Base-by-base conservation (phyloP, 2,797 vertebrate genomes). In the Chelon labrosus region DNA sequence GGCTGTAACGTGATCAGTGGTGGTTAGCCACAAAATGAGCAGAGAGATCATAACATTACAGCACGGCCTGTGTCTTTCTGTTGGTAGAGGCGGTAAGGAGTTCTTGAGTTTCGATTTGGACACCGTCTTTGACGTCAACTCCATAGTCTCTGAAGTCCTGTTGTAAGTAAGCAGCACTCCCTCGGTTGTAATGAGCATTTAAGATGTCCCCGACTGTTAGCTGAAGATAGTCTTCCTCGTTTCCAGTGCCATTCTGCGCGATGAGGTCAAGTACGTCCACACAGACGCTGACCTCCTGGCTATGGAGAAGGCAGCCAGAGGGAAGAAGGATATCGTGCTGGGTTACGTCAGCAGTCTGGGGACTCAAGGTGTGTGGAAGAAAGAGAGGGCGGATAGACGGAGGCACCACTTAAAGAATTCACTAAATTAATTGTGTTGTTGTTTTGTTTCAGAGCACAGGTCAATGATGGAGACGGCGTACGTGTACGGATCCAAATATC, bases 381-480 rank as follows among this genome's bases (percentile, higher is more conserved):
- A 7, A 3, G 47, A 20, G 46, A 19, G 46, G 46, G 19, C 10
- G 46, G 46, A 7, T 17, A 47, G 46, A 10, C 7, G 44, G 44
- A 46, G 16, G 17, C 44, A n/a, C 4, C 5, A 44, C 41, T 16
- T 6, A 5, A 49, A 12, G 37, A 8, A 42, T 19, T 42, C 3
- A 27, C 27, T 7, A 17, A 7, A 56, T 55, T 0, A 31, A 64
- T 22, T 54, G 22, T 12, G 5, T 65, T 41, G 64, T 84, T 76
- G 16, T 38, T 5, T 78, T 54, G 2, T 25, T 22, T 39, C 6
- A 89, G 98, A 97, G 83, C 97, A 99, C 89, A 94, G 97, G 79
- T 96, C 96, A 0, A 91, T 98, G 78, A 99, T 99, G 98, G 98
- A 99, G 93, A 94, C 95, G 0, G 97, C 96, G 1, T 99, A 98